Evolutionary conservation across 2,888 invertebrate species (phyloP).

Genomic region (Mimas tiliae): DNA sequence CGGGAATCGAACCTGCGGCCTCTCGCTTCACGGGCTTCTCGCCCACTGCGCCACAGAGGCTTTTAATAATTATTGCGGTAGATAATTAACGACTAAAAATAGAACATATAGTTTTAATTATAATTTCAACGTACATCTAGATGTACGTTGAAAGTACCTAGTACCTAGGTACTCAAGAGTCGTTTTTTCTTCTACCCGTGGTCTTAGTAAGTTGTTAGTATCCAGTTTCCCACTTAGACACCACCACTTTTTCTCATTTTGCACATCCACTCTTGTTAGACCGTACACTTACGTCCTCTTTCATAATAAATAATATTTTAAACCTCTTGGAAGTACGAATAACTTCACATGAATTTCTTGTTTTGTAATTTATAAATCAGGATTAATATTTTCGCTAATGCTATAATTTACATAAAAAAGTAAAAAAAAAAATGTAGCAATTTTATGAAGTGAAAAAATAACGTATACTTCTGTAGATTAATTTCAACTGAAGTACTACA

Average conservation of each 20-base stretch:
- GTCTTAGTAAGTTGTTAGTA: slow-evolving; percentile 4
- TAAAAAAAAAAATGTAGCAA: too few species aligned
- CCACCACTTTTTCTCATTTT: slow-evolving; percentile 12
- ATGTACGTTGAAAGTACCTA: too few species aligned
- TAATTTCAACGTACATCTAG: not conserved
- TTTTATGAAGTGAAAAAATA: too few species aligned
- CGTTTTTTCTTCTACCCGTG: not conserved
- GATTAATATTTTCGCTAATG: too few species aligned
- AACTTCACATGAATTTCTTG: not conserved
- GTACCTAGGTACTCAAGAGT: not conserved
- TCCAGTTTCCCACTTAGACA: not conserved
- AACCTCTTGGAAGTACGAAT: not conserved
- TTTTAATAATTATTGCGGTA: too few species aligned
- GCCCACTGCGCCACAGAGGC: too few species aligned
- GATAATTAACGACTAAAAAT: not conserved
- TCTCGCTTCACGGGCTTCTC: too few species aligned
- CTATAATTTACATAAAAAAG: too few species aligned
- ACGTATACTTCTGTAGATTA: too few species aligned
- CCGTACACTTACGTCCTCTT: not conserved
- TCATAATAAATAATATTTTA: not conserved
- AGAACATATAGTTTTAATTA: not conserved
- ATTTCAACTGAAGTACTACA: too few species aligned
- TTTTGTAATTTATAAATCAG: too few species aligned
- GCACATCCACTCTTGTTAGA: slow-evolving; percentile 1
- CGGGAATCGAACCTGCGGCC: too few species aligned